A percentile compares a stretch with the other conserved stretches of the same genome.
Conservation (phyloP, 2,797 vertebrate species). For the Myotis vivesi region DNA sequence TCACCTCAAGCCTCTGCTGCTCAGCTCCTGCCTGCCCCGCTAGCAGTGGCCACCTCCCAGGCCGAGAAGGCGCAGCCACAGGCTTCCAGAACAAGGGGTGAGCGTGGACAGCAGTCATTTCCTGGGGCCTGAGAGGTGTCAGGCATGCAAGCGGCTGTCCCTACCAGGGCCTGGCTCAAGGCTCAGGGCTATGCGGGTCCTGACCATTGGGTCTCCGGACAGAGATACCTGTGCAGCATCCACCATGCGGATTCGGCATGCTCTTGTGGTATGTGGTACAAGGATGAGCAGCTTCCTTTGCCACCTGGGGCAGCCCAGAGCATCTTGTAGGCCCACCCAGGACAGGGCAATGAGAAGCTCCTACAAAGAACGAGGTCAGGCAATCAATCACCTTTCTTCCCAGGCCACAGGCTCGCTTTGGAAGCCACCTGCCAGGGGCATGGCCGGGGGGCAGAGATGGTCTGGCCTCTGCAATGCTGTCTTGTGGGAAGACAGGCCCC, state of each 20-base stretch:
- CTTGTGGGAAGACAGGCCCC: not conserved
- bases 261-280: not conserved
- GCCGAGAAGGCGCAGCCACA: not conserved
- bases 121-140: not conserved
- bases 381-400: not conserved
- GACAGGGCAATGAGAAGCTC: not conserved
- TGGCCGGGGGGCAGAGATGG: not conserved
- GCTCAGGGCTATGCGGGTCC: not conserved
- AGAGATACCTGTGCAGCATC: not conserved
- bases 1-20: not conserved
- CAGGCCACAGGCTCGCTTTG: not conserved
- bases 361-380: not conserved
- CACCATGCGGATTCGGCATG: fast-evolving
- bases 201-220: not conserved
- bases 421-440: not conserved
- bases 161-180: not conserved
- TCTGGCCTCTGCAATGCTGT: not conserved
- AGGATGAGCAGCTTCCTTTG: not conserved
- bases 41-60: not conserved
- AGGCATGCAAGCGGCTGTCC: not conserved
- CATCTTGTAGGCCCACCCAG: not conserved
- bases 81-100: not conserved
- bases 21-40: not conserved
- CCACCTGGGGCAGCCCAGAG: not conserved
- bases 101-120: not conserved